Evolutionary conservation across 2,113 vertebrate genomes (phyloP), one percentile per base, ranked within the genome.

Genomic region (Neoarius graeffei): DNA sequence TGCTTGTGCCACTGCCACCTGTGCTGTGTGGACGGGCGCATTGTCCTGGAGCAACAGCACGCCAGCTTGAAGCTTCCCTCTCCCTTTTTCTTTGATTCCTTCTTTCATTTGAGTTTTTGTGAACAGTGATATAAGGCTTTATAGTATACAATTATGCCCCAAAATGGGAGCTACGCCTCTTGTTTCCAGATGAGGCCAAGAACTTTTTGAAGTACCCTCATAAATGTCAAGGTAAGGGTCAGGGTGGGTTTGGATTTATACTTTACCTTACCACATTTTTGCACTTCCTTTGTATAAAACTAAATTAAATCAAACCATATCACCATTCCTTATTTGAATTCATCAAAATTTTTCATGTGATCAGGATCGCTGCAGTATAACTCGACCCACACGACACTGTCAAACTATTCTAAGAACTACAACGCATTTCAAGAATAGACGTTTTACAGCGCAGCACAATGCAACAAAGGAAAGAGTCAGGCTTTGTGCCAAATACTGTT

Each of bases 401-500:
- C 7, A 17, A 8, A 25, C 56, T 35, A 64, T 57, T 76, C 56
- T 30, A 57, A 19, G 57, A 86, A 81, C 76, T 85, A 73, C 56
- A 85, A 81, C 23, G 42, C 52, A 9, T 20, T 83, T 52, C 17
- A 79, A 57, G 5, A 42, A 30, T 9, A 23, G 62, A 67, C 27
- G 56, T 74, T 1, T 85, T 77, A 64, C 48, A 64, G 66, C 42
- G 17, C 11, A 57, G 56, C 56, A 79, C 13, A 83, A 80, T 64
- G 15, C 56, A 83, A 52, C 25, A 48, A 60, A 62, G 74, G 25
- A n/a, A 82, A 88, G 15, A 80, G 25, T 15, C 60, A 48, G 73
- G 86, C 60, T 64, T 42, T 23, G 3, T 69, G 84, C 60, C 80
- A 80, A 82, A 74, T 50, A 30, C 80, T 25, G 64, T 62, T 83